Percentiles rank a stretch among this genome's conserved stretches.
Evolutionary conservation across 64 coral and sea anemone genomes (phyloP).

Genomic region (Platygyra sinensis): DNA sequence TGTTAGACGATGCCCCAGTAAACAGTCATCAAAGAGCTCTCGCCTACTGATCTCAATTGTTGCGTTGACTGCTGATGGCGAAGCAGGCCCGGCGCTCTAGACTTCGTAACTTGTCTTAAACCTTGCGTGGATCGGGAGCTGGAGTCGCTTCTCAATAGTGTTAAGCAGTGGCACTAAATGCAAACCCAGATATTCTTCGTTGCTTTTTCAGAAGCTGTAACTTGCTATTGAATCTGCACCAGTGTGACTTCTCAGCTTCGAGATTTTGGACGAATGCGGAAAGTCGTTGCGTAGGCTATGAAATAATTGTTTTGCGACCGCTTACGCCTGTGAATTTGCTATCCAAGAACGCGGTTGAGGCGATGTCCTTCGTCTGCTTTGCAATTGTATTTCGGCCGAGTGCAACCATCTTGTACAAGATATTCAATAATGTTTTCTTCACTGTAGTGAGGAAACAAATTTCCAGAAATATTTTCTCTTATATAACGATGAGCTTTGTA

Average conservation of each 20-base stretch:
- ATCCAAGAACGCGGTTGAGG: slow-evolving; percentile 8
- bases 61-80: too few species aligned
- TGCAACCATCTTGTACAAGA: slow-evolving; percentile 32
- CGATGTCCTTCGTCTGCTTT: slow-evolving; percentile 35
- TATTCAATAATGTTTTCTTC: not conserved
- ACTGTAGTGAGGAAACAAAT: too few species aligned
- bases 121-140: too few species aligned
- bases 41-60: too few species aligned
- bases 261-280: slow-evolving; percentile 46
- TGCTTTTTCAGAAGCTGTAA: slow-evolving; percentile 22
- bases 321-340: slow-evolving; percentile 53
- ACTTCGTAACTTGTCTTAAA: too few species aligned
- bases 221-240: slow-evolving; percentile 13
- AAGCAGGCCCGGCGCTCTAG: too few species aligned
- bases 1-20: too few species aligned
- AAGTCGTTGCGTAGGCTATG: not conserved
- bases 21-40: too few species aligned
- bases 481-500: too few species aligned
- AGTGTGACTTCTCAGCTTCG: slow-evolving; percentile 57
- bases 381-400: slow-evolving; percentile 9
- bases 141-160: too few species aligned
- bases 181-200: not conserved
- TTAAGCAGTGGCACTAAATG: too few species aligned
- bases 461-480: too few species aligned
- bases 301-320: slow-evolving; percentile 58